Evolutionary conservation across 2,113 vertebrate species (phyloP).

Genomic region (Calcarius ornatus): DNA sequence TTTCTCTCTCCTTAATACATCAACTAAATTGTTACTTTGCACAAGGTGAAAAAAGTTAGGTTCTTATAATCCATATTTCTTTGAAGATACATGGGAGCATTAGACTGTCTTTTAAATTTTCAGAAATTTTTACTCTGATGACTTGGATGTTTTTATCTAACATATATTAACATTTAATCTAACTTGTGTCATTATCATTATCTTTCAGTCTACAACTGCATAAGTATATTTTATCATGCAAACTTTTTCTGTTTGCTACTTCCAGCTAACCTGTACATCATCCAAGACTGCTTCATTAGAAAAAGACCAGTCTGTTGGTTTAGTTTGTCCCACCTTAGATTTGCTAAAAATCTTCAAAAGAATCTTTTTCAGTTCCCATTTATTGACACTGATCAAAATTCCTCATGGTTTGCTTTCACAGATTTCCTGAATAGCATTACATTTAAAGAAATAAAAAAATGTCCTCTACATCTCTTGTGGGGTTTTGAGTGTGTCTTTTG

Average conservation of each 20-base stretch:
- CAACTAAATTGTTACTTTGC: neutral
- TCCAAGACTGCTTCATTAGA: neutral
- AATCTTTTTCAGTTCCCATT: neutral
- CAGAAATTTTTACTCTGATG: neutral
- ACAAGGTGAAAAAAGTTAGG: neutral
- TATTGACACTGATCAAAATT: neutral
- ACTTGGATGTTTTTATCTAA: neutral
- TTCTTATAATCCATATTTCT: neutral
- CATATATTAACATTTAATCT: neutral
- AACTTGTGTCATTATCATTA: neutral
- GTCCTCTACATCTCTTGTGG: neutral
- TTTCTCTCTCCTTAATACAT: neutral
- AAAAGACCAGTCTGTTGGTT: neutral
- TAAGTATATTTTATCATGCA: neutral
- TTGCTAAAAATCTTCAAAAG: neutral
- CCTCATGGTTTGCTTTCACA: neutral
- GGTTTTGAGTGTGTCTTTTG: accelerated
- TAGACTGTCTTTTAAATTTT: neutral
- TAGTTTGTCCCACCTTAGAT: neutral
- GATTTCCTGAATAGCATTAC: neutral
- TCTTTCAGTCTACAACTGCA: neutral
- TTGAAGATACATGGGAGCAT: neutral
- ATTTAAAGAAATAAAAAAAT: neutral
- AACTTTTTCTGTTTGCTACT: neutral
- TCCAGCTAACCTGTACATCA: neutral